phyloP scores from a whole-genome alignment of 2,113 vertebrate species.

The Irena cyanogastra region DNA sequence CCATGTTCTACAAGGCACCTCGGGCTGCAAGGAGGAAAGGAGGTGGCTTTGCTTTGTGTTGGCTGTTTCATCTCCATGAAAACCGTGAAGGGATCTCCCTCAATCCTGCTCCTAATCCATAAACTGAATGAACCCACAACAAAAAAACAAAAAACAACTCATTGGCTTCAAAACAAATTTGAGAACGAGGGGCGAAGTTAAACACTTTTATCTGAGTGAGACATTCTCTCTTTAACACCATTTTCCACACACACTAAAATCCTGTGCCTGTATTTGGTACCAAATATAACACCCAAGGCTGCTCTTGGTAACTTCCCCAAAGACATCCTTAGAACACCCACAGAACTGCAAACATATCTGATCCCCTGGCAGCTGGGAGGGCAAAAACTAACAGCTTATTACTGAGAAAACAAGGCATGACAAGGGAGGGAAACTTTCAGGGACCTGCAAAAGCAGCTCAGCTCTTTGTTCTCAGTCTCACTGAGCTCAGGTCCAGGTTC shows the following conservation, averaged over 20 bases:
- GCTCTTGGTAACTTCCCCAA: neutral
- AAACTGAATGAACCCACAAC: neutral
- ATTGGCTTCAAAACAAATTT: neutral
- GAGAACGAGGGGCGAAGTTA: neutral
- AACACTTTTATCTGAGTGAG: neutral
- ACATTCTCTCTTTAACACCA: neutral
- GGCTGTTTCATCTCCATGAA: neutral
- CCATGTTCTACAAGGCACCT: neutral
- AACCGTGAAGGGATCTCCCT: neutral
- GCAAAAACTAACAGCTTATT: neutral
- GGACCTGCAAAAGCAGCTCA: neutral
- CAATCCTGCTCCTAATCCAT: neutral
- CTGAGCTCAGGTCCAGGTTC: neutral
- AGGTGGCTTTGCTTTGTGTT: neutral
- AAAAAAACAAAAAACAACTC: neutral
- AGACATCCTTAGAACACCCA: neutral
- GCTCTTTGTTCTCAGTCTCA: neutral
- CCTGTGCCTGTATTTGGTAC: neutral
- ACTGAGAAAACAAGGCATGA: neutral
- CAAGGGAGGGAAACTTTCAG: neutral
- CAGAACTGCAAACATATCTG: neutral
- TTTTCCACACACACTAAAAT: neutral
- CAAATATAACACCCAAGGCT: neutral
- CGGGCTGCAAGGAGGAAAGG: neutral
- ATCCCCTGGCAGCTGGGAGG: neutral